Evolutionary conservation across 2,113 vertebrate species (phyloP).

Genomic region (Corythaixoides concolor): DNA sequence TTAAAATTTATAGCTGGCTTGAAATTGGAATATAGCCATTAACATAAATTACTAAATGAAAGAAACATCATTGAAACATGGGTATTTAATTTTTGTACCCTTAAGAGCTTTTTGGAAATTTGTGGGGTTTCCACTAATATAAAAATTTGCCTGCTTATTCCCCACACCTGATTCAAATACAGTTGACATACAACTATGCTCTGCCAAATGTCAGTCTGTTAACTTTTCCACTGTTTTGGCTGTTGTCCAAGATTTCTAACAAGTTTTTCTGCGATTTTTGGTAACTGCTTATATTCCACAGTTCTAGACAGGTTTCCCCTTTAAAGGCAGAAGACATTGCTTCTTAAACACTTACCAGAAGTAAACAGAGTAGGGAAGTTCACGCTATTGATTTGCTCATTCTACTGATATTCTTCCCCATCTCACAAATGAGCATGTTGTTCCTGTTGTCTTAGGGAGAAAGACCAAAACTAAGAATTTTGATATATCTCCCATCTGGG

Average conservation of each 20-base stretch:
- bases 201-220: background rate
- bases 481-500: conserved; percentile 20
- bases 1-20: background rate
- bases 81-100: background rate
- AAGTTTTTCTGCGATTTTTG: background rate
- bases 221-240: background rate
- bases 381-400: conserved; percentile 61
- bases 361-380: conserved; percentile 62
- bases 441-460: conserved; percentile 64
- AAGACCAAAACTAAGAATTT: conserved; percentile 62
- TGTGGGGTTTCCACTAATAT: background rate
- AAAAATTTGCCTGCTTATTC: conserved; percentile 8
- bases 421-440: conserved; percentile 60
- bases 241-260: background rate
- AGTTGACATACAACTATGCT: background rate
- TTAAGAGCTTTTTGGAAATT: background rate
- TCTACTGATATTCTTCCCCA: conserved; percentile 61
- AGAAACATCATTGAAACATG: background rate
- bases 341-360: conserved; percentile 59
- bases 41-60: background rate
- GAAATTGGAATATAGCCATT: background rate
- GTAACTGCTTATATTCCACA: background rate
- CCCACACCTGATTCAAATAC: background rate
- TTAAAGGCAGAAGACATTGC: conserved; percentile 64
- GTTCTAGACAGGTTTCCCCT: conserved; percentile 41